Evolutionary conservation across 2,113 vertebrate species (phyloP), one percentile per base, ranked within the genome.

Genomic region (Leucopsar rothschildi): DNA sequence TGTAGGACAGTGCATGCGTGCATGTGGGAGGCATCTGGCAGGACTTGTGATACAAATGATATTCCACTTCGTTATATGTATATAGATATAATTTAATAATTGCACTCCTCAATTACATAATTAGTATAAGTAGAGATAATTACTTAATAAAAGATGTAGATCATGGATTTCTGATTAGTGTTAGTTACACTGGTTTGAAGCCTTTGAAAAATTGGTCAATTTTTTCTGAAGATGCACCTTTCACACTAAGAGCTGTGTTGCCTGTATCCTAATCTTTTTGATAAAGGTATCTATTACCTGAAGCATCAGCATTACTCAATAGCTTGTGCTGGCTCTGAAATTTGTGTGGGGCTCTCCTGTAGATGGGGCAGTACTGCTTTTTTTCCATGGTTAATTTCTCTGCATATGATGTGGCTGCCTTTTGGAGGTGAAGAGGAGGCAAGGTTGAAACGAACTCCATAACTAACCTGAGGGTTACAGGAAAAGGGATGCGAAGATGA

Each of bases 31-130:
- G 56, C 47, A 47, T 92, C 87, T 88, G 77, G 76, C 63, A 90
- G 59, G 61, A 79, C 61, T 92, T 82, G 72, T 28, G 49, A 59
- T 90, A 92, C 50, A 80, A 97, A 95, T 71, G n/a, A 94, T 87
- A 95, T 83, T 95, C 55, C 59, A 80, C 88, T 65, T 97, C 56
- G 10, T 94, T 97, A 64, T 92, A 91, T 69, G 68, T 93, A 95
- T 92, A 61, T 89, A 56, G 71, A 90, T 97, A 92, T 60, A 93
- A 89, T 96, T 97, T 97, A 94, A 93, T 96, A 97, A 96, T 96
- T 95, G 89, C 55, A 64, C 76, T 88, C 93, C 82, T 94, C 85
- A 95, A 63, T 97, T 97, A 90, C 59, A 47, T 97, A 92, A 93
- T 97, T 97, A 96, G 66, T 94, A 4, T 95, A 95, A 97, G 55